Evolutionary conservation across 2,888 invertebrate species (phyloP), one percentile per base, ranked within the genome.

Genomic region (Congeria kusceri): DNA sequence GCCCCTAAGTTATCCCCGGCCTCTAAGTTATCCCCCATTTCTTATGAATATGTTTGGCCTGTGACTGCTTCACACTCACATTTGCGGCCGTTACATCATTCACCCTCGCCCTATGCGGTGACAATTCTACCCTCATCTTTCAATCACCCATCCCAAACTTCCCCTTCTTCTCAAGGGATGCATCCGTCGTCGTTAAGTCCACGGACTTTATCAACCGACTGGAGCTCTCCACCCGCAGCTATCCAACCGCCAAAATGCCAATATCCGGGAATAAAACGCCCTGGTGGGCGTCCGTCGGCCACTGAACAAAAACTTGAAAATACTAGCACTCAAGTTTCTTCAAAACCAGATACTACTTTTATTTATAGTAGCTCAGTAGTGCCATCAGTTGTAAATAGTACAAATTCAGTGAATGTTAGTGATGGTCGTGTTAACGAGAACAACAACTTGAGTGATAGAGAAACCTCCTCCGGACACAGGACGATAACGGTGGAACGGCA

Each of bases 181-280:
- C 69, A 68, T 47, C 84, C 72, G 53, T 61, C 67, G n/a, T 84
- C 85, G 49, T 70, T 85, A 62, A 86, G 86, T 75, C 87, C 89
- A n/a, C 80, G 85, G 28, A 82, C 86, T 53, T 77, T 90, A 20
- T 89, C 91, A 11, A 85, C 88, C 13, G 91, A 91, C 66, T 91
- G 91, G 91, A 83, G 85, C 25, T 83, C 89, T 0, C 88, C 89
- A 20, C 87, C 90, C 18, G 84, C 90, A 7, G 85, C 86, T 47
- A 88, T 91, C 23, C 89, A 90, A 78, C 91, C 91, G 39, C 91
- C 91, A 2, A 87, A 87, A 82, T 91, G 91, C 86, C 88, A 89
- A 69, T 91, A 91, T 83, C 91, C 91, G 11, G 90, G 90, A 59
- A 87, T 87, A 66, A 88, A 76, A 77, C 86, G 87, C 49, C 83